Base-by-base conservation (phyloP, 2,113 vertebrate species). In the Sinosuthora webbiana region DNA sequence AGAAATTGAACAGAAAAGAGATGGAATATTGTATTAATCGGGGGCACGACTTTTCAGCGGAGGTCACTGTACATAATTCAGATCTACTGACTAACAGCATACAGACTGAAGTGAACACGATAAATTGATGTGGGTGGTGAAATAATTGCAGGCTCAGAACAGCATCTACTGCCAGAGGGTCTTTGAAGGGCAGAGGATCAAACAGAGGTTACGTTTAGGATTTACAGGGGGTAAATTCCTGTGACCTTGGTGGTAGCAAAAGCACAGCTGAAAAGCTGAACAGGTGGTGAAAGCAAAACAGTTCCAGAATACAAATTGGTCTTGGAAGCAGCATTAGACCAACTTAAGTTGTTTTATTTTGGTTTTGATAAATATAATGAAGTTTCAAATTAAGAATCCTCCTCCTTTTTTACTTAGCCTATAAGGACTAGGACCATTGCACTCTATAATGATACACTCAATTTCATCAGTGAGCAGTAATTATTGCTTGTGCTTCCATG, bases 1-100 rank as follows among this genome's bases (percentile, higher is more conserved):
- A 95, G 49, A 93, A 95, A 93, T 52, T 70, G 89, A 89, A 73
- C 19, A 64, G 87, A 88, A 96, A 95, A 89, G 74, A 50, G 52
- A 56, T 4, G 37, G 71, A 95, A 87, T 84, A 69, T 87, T 91
- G 63, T 88, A 87, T 84, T 95, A 95, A 95, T 90, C 2, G 1
- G 75, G 49, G 73, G 15, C 31, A 49, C 23, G 41, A 41, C 49
- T 75, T 87, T 35, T 77, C 53, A 28, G 47, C 41, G 79, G 76
- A 90, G 71, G 56, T 94, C 60, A 50, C 24, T 78, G 64, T 82
- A 53, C 17, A 31, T 71, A 90, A 47, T 19, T 95, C 53, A 89
- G 27, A 79, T 28, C 59, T 78, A 76, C 67, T 89, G 85, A 85
- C 44, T 79, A 77, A 44, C 24, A 80, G 6, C 19, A 21, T 7